Percentiles rank a stretch among this genome's conserved stretches.
These are phyloP conservation scores for Agrotis segetum DNA, from an alignment of 2,888 invertebrate genomes.

Conservation along the genomic window DNA sequence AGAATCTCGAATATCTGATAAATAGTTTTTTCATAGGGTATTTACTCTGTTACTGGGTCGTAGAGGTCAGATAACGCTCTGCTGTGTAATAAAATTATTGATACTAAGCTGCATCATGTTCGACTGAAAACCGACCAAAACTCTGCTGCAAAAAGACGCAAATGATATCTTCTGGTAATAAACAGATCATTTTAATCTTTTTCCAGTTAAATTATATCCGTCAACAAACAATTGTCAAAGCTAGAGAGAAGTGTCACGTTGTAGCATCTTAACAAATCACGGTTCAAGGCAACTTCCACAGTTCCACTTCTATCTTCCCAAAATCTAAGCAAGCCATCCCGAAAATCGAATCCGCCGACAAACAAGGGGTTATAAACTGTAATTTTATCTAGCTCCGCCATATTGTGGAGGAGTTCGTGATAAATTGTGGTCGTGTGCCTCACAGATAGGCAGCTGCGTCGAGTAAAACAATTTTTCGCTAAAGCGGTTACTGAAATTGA, in stretches of 20 bases:
- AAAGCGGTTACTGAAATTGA: constrained; percentile 88
- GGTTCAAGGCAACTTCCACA: neutral
- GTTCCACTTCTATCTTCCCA: neutral
- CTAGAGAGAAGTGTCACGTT: neutral
- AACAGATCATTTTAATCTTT: neutral
- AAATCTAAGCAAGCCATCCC: constrained; percentile 25
- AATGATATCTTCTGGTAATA: too few species aligned
- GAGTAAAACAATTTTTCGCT: constrained; percentile 89
- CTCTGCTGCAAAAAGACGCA: too few species aligned
- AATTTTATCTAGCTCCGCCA: constrained; percentile 66
- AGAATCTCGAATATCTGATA: too few species aligned
- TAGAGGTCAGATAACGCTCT: too few species aligned
- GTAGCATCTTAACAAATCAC: neutral
- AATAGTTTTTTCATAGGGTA: too few species aligned
- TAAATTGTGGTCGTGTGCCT: constrained; percentile 65
- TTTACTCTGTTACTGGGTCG: too few species aligned
- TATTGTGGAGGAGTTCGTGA: constrained; percentile 59
- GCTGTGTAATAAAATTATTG: too few species aligned
- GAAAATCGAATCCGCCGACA: constrained; percentile 49
- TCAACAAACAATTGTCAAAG: neutral
- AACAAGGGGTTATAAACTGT: constrained; percentile 66
- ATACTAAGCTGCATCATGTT: too few species aligned
- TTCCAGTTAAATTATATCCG: neutral
- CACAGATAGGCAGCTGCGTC: constrained; percentile 83
- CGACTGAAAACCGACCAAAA: too few species aligned